These are phyloP conservation scores for Monochamus alternatus DNA, from an alignment of 2,888 invertebrate genomes.

Conservation along the genomic window DNA sequence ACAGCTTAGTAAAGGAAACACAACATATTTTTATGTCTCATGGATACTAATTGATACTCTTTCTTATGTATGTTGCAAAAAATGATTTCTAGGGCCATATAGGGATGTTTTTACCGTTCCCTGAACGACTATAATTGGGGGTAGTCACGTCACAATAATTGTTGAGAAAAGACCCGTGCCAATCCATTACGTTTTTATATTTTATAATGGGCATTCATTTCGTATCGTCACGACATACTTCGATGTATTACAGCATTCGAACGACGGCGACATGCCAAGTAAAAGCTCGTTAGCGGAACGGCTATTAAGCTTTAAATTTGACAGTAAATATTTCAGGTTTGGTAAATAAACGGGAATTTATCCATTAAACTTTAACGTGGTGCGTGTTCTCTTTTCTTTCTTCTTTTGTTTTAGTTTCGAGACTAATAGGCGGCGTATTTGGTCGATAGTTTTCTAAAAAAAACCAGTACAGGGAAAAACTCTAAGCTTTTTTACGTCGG, in stretches of 20 bases:
- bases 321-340: background rate
- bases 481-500: too few relatives aligned
- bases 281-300: conserved; percentile 7
- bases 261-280: conserved; percentile 16
- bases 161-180: conserved; percentile 5
- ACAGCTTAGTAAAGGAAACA: too few relatives aligned
- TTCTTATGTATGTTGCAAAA: too few relatives aligned
- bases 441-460: background rate
- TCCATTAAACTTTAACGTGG: background rate
- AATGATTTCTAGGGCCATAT: too few relatives aligned
- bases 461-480: background rate
- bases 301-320: conserved; percentile 1
- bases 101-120: background rate
- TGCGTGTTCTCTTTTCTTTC: background rate
- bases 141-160: conserved; percentile 8
- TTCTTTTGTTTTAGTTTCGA: background rate
- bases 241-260: conserved; percentile 14
- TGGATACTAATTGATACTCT: too few relatives aligned
- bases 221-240: conserved; percentile 17
- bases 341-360: conserved; percentile 6
- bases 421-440: background rate
- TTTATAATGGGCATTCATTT: background rate
- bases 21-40: too few relatives aligned
- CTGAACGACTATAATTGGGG: background rate
- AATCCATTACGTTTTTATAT: conserved; percentile 11